Percentiles rank a stretch among this genome's conserved stretches.
Evolutionary conservation across 2,113 vertebrate species (phyloP).

Genomic region (Pycnonotus jocosus): DNA sequence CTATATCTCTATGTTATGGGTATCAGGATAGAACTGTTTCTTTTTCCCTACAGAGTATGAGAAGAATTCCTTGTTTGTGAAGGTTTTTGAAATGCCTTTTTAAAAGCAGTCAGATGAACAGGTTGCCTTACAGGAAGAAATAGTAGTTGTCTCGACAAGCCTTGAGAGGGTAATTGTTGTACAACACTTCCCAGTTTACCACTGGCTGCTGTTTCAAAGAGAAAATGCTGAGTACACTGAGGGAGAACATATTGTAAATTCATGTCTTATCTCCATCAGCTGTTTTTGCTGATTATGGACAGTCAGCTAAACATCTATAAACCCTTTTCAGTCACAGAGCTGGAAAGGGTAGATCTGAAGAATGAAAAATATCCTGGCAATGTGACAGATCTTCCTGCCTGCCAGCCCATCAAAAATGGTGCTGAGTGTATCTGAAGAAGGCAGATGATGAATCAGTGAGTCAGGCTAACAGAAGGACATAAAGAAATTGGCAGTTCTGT

Average conservation of each 20-base stretch:
- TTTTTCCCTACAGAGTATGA: not conserved
- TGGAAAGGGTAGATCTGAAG: not conserved
- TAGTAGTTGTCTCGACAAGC: not conserved
- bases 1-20: not conserved
- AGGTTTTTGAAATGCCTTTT: not conserved
- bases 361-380: constrained; percentile 9
- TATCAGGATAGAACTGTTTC: not conserved
- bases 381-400: not conserved
- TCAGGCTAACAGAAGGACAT: not conserved
- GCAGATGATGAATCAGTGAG: not conserved
- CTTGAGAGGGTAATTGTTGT: not conserved
- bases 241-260: not conserved
- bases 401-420: not conserved
- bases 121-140: not conserved
- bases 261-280: not conserved
- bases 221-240: constrained; percentile 9
- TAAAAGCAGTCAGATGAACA: not conserved
- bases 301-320: not conserved
- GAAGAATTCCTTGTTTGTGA: fast-evolving
- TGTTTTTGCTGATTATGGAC: constrained; percentile 16
- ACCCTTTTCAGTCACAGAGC: not conserved
- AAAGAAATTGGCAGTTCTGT: constrained; percentile 37
- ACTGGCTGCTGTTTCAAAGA: not conserved
- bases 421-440: not conserved
- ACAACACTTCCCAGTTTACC: not conserved